Evolutionary conservation across 1,140 invertebrate genomes (phyloP), one percentile per base, ranked within the genome.

Genomic region (Drosophila kohkoa): DNA sequence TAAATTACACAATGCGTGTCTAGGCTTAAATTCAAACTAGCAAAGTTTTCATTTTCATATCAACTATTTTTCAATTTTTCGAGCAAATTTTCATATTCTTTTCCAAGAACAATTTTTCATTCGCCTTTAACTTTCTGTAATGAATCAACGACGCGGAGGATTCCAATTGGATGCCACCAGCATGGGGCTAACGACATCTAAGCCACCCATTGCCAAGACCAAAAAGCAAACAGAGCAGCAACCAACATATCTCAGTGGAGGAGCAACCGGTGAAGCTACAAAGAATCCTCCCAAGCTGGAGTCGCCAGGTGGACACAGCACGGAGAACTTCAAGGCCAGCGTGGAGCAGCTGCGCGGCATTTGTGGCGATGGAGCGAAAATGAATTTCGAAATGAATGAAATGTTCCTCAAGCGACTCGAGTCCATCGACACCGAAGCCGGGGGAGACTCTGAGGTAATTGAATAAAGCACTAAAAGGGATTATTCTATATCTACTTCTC

Each of bases 351-450:
- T 76, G 30, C 73, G 41, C 7, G 15, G 48, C 0, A 32, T 41
- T 5, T 45, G 54, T 3, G 90, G 75, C 4, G 76, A 88, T 4
- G 60, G 70, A 6, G 48, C 64, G 2, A 35, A 58, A n/a, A 59
- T 91, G 6, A 91, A 78, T 43, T 79, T 59, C 8, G 43, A 85
- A 8, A 58, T 90, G 35, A 91, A 91, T 64, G 68, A 46, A 13
- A 77, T 88, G 11, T 91, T 80, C 43, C 20, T 90, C 0, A 68
- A 82, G 35, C 73, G 90, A 5, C 67, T 91, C 60, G 38, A 69
- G 0, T 82, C 85, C 3, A 90, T 91, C 30, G 90, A 91, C 75
- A 3, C 7, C 10, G 32, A 57, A 20, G 78, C 20, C 49, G 35
- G 45, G 8, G 66, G 66, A 5, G 74, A 85, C 66, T 48, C 38